Evolutionary conservation across 2,797 vertebrate species (phyloP).

Genomic region (Scolopax bukidnonensis): DNA sequence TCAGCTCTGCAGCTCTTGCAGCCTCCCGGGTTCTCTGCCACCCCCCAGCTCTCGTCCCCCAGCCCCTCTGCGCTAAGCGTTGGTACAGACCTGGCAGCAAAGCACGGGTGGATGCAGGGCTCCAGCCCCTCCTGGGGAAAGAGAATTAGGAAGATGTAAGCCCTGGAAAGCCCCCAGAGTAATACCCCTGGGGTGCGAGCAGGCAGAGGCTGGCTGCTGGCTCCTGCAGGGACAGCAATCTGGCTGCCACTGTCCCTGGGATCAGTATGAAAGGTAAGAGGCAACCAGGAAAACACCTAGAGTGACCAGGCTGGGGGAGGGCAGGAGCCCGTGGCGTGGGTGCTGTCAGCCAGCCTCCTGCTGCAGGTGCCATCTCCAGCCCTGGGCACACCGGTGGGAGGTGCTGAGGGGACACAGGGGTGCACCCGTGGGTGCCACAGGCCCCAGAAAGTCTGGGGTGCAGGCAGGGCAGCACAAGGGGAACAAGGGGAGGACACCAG

Average conservation of each 20-base stretch:
- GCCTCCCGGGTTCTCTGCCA: not conserved
- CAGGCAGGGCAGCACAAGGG: not conserved
- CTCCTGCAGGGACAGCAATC: not conserved
- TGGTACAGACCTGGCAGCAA: not conserved
- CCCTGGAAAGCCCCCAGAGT: not conserved
- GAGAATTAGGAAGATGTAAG: not conserved
- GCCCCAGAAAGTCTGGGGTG: rapidly evolving
- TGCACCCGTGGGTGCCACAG: not conserved
- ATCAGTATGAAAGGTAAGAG: not conserved
- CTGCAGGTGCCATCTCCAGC: not conserved
- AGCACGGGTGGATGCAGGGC: not conserved
- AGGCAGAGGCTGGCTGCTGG: not conserved
- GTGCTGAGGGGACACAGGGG: not conserved
- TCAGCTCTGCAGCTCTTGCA: not conserved
- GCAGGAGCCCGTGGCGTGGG: constrained; percentile 35
- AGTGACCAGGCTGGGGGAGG: constrained; percentile 43
- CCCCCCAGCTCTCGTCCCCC: not conserved
- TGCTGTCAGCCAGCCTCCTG: not conserved
- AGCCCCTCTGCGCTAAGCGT: not conserved
- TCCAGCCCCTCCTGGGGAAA: not conserved
- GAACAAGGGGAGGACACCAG: not conserved
- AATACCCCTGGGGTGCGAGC: not conserved
- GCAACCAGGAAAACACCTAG: constrained; percentile 30
- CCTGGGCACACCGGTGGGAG: not conserved
- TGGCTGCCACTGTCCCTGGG: not conserved